Conservation (phyloP, 2,113 vertebrate species). For the Mustela nigripes region DNA sequence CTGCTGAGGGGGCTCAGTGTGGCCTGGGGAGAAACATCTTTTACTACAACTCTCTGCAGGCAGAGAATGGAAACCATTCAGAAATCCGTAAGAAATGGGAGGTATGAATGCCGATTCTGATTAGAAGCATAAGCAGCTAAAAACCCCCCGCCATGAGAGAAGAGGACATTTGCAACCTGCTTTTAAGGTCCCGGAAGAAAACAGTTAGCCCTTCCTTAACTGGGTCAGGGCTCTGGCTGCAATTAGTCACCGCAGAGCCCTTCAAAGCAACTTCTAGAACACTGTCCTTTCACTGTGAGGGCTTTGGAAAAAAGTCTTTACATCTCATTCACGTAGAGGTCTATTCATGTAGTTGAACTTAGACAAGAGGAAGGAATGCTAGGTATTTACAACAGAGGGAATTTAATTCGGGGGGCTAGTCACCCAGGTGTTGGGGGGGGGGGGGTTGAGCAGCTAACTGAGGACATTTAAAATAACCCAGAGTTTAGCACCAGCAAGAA, state of each 20-base stretch:
- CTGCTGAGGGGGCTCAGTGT: not conserved
- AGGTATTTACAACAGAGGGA: not conserved
- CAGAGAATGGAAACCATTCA: not conserved
- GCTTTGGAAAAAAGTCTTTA: not conserved
- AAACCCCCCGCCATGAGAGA: not conserved
- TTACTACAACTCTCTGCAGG: not conserved
- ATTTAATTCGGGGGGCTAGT: not conserved
- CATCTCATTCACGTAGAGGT: not conserved
- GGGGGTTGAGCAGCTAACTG: not conserved
- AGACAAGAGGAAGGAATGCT: not conserved
- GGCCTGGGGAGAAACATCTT: not conserved
- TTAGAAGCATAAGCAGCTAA: not conserved
- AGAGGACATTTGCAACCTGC: not conserved
- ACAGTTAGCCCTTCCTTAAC: not conserved
- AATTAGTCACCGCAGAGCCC: not conserved
- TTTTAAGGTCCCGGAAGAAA: not conserved
- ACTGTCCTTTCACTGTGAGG: not conserved
- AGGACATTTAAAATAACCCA: not conserved
- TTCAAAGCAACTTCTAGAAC: conserved; percentile 1
- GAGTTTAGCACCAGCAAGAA: not conserved
- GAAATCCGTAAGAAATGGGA: not conserved
- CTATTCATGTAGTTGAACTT: not conserved
- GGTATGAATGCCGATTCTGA: not conserved
- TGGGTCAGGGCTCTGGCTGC: not conserved
- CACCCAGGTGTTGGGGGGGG: not conserved